Evolutionary conservation across 2,797 vertebrate genomes (phyloP), one percentile per base, ranked within the genome.

Genomic region (Prunella strophiata): DNA sequence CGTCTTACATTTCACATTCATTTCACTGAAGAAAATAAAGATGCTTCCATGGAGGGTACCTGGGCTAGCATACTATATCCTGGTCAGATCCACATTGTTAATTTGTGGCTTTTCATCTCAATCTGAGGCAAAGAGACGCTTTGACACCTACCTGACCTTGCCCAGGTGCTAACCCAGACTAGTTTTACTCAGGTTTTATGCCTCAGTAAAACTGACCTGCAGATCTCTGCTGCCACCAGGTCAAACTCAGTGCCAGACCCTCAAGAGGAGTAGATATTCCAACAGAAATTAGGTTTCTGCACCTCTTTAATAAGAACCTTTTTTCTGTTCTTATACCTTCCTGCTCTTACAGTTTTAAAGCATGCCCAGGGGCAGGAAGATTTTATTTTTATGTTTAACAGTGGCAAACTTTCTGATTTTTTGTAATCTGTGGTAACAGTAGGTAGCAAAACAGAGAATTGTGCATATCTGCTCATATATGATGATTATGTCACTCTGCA

Each of bases 381-480:
- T 25, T 9, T 62, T 16, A n/a, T 80, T 80, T 54, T n/a, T 0
- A 2, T 58, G 30, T n/a, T 47, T n/a, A 84, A 23, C 30, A 47
- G 29, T 34, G 21, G 17, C 9, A 80, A 47, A 3, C 36, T 65
- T 78, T n/a, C 17, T 78, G 2, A 30, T 48, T 71, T 72, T 80
- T 67, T 10, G 20, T 66, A n/a, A 34, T 68, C 42, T 65, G 3
- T 19, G 4, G 6, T 54, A 61, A 65, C 47, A 5, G 13, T 11
- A 38, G 9, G 4, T 42, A 51, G 10, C 7, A n/a, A 71, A 72
- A 74, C 7, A 57, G 13, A 58, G 14, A 68, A 23, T 7, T 54
- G 7, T 19, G 8, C 0, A 0, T 43, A 32, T 79, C 32, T 79
- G 13, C 32, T 78, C 5, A 2, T 30, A 9, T 10, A 16, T 26